phyloP scores from a whole-genome alignment of 2,797 vertebrate genomes.

The Channa striata region DNA sequence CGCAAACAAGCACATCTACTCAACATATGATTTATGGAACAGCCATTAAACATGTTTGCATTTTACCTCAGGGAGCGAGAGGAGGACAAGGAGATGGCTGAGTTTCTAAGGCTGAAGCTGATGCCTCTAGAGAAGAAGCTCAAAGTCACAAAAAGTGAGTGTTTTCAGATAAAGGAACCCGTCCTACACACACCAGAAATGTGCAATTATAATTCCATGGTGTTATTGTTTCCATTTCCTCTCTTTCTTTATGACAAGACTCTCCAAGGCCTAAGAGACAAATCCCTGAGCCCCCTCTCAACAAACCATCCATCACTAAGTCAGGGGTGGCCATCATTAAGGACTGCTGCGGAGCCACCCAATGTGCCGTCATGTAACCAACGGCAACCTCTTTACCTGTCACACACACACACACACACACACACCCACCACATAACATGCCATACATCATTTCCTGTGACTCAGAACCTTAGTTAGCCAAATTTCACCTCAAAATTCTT shows the following conservation, averaged over 20 bases:
- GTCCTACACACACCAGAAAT: neutral
- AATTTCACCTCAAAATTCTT: constrained; percentile 5
- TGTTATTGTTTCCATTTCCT: constrained; percentile 1
- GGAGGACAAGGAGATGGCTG: constrained; percentile 98
- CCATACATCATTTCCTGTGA: constrained; percentile 48
- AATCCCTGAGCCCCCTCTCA: constrained; percentile 87
- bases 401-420: neutral
- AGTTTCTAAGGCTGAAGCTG: constrained; percentile 96
- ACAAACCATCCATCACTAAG: constrained; percentile 94
- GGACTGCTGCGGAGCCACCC: constrained; percentile 96
- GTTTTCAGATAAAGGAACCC: neutral
- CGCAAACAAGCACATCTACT: too few relatives aligned
- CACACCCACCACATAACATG: constrained; percentile 25
- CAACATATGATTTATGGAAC: neutral
- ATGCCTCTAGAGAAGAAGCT: constrained; percentile 92
- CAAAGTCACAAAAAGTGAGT: constrained; percentile 90
- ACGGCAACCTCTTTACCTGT: constrained; percentile 3
- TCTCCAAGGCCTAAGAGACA: constrained; percentile 90
- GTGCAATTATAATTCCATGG: neutral
- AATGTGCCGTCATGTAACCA: constrained; percentile 93
- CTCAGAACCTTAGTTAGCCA: constrained; percentile 37
- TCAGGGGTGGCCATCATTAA: constrained; percentile 93
- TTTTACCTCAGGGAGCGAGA: constrained; percentile 89
- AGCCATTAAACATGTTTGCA: neutral
- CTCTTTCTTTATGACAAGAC: constrained; percentile 75